Percentiles rank a stretch among this genome's conserved stretches.
Conservation (phyloP, 2,797 vertebrate genomes). For the Coregonus suidteri region DNA sequence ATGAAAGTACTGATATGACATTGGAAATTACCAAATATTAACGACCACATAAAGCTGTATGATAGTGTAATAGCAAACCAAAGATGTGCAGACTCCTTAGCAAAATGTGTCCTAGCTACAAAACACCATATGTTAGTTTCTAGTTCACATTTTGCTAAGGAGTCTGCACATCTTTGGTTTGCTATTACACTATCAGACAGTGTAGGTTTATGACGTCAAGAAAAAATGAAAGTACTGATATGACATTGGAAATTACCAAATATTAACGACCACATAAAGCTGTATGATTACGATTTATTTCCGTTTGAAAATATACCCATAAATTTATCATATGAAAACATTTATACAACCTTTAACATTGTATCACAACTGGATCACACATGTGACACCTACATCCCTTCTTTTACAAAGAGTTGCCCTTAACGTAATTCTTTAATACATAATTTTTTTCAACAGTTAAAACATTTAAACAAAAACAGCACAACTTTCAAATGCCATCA, state of each 20-base stretch:
- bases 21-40: neutral
- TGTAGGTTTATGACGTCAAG: neutral
- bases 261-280: conserved; percentile 34
- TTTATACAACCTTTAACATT: conserved; percentile 79
- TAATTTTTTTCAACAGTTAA: conserved; percentile 65
- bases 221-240: neutral
- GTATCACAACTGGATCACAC: conserved; percentile 80
- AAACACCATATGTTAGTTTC: neutral
- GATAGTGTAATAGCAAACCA: no score
- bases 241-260: neutral
- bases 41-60: conserved; percentile 59
- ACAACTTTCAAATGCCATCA: conserved; percentile 68
- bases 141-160: no score
- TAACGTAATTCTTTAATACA: conserved; percentile 33
- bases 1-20: neutral
- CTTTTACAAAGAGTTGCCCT: conserved; percentile 78
- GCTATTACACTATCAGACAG: no score
- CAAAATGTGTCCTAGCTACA: neutral
- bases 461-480: conserved; percentile 60
- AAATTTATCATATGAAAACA: conserved; percentile 84
- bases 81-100: no score
- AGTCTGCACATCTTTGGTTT: no score
- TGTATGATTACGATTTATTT: conserved; percentile 81
- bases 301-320: conserved; percentile 84
- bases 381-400: conserved; percentile 72